Evolutionary conservation across 2,113 vertebrate genomes (phyloP), one percentile per base, ranked within the genome.

Genomic region (Dipodomys merriami): DNA sequence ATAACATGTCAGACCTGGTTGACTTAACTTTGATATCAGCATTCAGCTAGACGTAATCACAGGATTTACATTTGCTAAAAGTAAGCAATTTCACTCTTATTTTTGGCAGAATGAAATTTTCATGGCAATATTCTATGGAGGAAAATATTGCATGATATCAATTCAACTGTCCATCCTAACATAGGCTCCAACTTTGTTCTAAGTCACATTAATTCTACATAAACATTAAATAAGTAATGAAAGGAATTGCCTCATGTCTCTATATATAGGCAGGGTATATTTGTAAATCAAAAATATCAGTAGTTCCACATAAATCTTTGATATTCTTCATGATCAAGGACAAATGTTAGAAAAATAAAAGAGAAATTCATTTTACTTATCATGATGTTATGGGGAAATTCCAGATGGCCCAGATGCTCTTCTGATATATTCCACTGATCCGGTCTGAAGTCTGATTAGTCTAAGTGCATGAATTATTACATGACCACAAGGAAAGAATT

Each of bases 41-140:
- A 78, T 73, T 68, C 30, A 62, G 23, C 83, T 76, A 79, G 2
- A 77, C 64, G 4, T 62, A 88, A 68, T 35, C 10, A 35, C 6
- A 44, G 3, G 16, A 76, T 80, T 60, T 67, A 67, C 65, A 72
- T 72, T 62, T 92, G 79, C 11, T 64, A 81, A 93, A 80, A 62
- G 53, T 13, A 53, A 72, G 20, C 39, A 35, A 44, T 67, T 77
- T n/a, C 73, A 72, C 22, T 78, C 90, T 86, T 18, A 12, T 69
- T 91, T 82, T 71, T 87, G 1, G 83, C 71, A 86, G 1, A 90
- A 90, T 53, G 88, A 46, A 39, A 86, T 72, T 90, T 67, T 72
- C 82, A 23, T 88, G 46, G 18, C 1, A 60, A 86, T 85, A 62
- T 44, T 16, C 57, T 8, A 83, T 68, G 11, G 2, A 16, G 29